A percentile compares a stretch with the other conserved stretches of the same genome.
phyloP scores from a whole-genome alignment of 2,113 vertebrate species.

The Paradisaea rubra region DNA sequence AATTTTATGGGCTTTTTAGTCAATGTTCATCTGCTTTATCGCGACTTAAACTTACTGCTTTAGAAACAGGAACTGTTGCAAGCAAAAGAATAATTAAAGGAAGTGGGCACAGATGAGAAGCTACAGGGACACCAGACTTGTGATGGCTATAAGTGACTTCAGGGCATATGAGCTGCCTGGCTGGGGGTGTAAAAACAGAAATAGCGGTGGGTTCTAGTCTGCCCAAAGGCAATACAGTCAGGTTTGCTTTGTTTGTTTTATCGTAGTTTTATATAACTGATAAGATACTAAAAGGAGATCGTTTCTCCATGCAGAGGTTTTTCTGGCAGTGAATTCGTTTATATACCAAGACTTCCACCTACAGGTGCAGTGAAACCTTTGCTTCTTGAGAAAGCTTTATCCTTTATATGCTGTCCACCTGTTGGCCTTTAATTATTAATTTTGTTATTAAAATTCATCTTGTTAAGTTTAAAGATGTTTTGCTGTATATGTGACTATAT shows the following conservation, averaged over 20 bases:
- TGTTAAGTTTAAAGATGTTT: neutral
- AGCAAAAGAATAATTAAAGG: neutral
- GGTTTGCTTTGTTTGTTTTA: neutral
- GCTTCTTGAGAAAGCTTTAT: neutral
- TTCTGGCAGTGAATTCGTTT: neutral
- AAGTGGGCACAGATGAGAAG: neutral
- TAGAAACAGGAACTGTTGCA: neutral
- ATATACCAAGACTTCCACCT: slow-evolving; percentile 8
- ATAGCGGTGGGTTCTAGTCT: neutral
- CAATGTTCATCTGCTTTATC: neutral
- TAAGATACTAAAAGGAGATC: neutral
- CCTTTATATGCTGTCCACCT: neutral
- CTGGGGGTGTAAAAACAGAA: neutral
- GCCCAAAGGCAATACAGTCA: neutral
- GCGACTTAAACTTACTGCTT: neutral
- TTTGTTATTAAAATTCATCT: neutral
- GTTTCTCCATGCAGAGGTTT: neutral
- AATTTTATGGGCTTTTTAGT: neutral
- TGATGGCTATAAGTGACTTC: neutral
- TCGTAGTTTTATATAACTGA: neutral
- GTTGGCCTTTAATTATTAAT: neutral
- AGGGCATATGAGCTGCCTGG: neutral
- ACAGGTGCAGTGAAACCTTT: neutral
- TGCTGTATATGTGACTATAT: neutral
- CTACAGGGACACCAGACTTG: neutral